These are phyloP conservation scores for Pinctada fucata DNA, from an alignment of 2,888 invertebrate genomes.

Conservation along the genomic window DNA sequence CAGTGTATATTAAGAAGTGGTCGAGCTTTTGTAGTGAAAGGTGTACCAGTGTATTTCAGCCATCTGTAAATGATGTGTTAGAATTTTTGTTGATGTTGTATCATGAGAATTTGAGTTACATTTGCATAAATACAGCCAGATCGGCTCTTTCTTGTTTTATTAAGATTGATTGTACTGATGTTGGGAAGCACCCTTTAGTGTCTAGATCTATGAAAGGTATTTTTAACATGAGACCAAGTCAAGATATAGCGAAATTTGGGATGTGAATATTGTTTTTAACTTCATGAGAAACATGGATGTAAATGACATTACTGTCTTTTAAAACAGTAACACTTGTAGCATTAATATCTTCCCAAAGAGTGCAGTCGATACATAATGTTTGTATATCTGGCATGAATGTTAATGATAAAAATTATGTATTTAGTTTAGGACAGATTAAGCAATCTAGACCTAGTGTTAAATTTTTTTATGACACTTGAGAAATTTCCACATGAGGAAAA, in stretches of 20 bases:
- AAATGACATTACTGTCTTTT: neutral
- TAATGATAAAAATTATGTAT: constrained; percentile 8
- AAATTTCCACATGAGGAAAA: neutral
- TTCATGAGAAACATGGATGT: constrained; percentile 14
- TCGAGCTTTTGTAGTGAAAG: constrained; percentile 1
- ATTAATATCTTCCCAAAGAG: neutral
- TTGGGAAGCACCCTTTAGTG: constrained; percentile 23
- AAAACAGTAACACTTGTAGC: constrained; percentile 5
- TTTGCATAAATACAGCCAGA: constrained; percentile 21
- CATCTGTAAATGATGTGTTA: constrained; percentile 14
- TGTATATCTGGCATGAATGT: neutral
- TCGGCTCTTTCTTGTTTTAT: constrained; percentile 21
- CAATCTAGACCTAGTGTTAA: neutral
- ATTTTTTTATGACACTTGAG: neutral
- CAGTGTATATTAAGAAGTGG: neutral
- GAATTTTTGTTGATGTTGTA: constrained; percentile 4
- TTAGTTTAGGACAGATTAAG: constrained; percentile 11
- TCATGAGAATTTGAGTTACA: constrained; percentile 8
- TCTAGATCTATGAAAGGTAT: constrained; percentile 27
- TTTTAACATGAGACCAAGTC: constrained; percentile 19
- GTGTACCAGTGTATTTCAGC: neutral
- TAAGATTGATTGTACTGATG: neutral
- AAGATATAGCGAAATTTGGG: constrained; percentile 20
- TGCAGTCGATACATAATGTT: constrained; percentile 9
- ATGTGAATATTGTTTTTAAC: constrained; percentile 17